Conservation (phyloP, 2,797 vertebrate genomes). For the Triplophysa bombifrons region DNA sequence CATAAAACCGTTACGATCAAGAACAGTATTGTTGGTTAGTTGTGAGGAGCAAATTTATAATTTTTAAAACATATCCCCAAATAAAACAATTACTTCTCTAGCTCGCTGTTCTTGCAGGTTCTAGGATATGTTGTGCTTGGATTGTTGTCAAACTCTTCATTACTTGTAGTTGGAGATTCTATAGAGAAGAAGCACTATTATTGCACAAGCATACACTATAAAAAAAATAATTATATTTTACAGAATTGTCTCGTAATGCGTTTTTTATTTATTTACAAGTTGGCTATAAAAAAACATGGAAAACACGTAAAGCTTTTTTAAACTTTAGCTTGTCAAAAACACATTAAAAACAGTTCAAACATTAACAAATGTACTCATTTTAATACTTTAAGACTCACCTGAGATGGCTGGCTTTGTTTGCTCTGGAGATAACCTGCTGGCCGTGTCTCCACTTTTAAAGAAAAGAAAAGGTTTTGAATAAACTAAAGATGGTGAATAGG, state of each 20-base stretch:
- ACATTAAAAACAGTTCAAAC: too few species aligned
- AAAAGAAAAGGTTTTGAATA: slow-evolving; percentile 15
- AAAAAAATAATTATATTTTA: too few species aligned
- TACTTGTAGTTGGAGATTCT: slow-evolving; percentile 96
- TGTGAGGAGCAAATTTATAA: background rate
- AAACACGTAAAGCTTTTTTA: too few species aligned
- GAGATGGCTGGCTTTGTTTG: slow-evolving; percentile 89
- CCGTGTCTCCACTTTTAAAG: slow-evolving; percentile 76
- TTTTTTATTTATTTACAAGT: too few species aligned
- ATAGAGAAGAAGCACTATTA: slow-evolving; percentile 41
- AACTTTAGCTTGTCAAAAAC: too few species aligned
- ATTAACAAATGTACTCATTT: too few species aligned
- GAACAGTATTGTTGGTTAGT: background rate
- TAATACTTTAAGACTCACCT: slow-evolving; percentile 73
- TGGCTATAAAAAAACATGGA: too few species aligned
- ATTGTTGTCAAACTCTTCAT: slow-evolving; percentile 85
- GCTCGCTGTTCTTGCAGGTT: slow-evolving; percentile 79
- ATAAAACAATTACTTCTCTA: slow-evolving; percentile 72
- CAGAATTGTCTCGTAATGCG: too few species aligned
- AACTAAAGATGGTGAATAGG: slow-evolving; percentile 17
- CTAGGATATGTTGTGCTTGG: slow-evolving; percentile 76
- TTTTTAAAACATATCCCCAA: background rate
- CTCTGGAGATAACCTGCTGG: slow-evolving; percentile 83
- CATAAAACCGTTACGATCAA: background rate
- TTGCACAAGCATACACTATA: background rate